Base-by-base conservation (phyloP, 2,888 invertebrate genomes). In the Drosophila stalkeri region DNA sequence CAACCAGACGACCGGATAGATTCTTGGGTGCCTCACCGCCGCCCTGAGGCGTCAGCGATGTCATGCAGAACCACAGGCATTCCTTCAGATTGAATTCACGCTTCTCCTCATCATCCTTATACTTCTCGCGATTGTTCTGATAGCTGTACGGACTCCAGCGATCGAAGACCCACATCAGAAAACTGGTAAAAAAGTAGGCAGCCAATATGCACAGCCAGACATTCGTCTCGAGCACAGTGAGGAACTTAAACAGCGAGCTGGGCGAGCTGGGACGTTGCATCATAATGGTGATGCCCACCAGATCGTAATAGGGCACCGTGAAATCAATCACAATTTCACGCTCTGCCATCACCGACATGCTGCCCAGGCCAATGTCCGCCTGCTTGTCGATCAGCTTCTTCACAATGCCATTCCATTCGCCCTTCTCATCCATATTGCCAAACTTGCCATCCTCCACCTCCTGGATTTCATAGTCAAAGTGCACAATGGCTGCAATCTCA, bases 1-100 rank as follows among this genome's bases (percentile, higher is more conserved):
- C 99, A 0, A 99, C 96, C 14, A 99, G 94, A 57, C 99, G 95
- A 0, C 99, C 99, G 0, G 99, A 99, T 0, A 99, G 94, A 93
- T 99, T 99, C 92, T 98, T 98, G 0, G 99, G 99, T 0, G 98
- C 98, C 93, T 99, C 98, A 0, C 98, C 98, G 0, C 98, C 98
- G 0, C 98, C 98, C 93, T 97, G 95, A 0, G 99, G 99, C 0
- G 99, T 99, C 20, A 99, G 93, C 41, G 99, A 99, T 46, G 99
- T 99, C 98, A 99, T 98, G 91, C 99, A 99, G 92, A 99, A 99
- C 99, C 99, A 99, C 0, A 99, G 94, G 90, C 99, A 99, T 93
- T 99, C 99, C 92, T 98, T 99, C 41, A 99, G 93, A 51, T 97
- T 98, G 91, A 99, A 99, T 91, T 98, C 97, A 5, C 99, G 94